Evolutionary conservation across 2,113 vertebrate genomes (phyloP).

Genomic region (Micromys minutus): DNA sequence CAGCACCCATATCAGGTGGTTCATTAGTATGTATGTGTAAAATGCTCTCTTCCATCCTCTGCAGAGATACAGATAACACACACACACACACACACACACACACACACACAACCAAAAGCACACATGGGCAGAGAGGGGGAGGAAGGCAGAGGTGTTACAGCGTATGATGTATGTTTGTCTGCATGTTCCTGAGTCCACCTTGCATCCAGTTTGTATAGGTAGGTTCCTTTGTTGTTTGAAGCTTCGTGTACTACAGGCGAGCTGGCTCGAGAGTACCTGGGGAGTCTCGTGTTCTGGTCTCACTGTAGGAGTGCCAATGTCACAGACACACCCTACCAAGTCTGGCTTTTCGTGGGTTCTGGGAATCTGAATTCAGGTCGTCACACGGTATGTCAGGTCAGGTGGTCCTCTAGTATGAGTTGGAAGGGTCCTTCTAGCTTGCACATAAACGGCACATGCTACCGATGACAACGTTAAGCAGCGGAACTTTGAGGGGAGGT

Average conservation of each 20-base stretch:
- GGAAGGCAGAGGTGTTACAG: not conserved
- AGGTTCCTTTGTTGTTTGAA: not conserved
- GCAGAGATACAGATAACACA: not conserved
- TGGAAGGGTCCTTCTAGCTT: not conserved
- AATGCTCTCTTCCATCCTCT: not conserved
- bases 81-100: not conserved
- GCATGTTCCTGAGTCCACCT: not conserved
- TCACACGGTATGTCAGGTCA: not conserved
- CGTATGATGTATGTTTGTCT: not conserved
- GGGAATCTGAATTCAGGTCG: not conserved
- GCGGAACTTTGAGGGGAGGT: not conserved
- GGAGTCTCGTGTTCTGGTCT: not conserved
- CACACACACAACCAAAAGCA: not conserved
- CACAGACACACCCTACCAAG: not conserved
- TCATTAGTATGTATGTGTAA: not conserved
- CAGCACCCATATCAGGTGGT: not conserved
- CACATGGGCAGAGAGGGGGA: not conserved
- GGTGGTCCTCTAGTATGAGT: not conserved
- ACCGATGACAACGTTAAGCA: not conserved
- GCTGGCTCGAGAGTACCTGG: not conserved
- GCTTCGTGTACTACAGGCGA: not conserved
- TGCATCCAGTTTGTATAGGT: not conserved
- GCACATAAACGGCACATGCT: not conserved
- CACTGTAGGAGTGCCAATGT: not conserved
- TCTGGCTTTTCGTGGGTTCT: not conserved